phyloP scores from a whole-genome alignment of 2,797 vertebrate species.

The Geotrypetes seraphini region DNA sequence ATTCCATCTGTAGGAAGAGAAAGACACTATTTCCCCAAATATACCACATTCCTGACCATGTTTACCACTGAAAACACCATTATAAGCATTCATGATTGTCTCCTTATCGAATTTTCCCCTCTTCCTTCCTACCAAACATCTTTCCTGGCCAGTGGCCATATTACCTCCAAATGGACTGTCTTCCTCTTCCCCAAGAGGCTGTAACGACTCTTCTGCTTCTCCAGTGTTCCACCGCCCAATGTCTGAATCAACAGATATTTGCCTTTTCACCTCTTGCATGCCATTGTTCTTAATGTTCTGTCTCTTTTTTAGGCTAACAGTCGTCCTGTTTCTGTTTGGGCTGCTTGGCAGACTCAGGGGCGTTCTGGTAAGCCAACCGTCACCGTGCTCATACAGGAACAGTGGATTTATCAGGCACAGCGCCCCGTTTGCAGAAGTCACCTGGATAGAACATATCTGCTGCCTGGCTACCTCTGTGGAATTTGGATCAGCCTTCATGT shows the following conservation, averaged over 20 bases:
- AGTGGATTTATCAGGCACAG: slow-evolving; percentile 73
- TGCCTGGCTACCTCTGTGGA: background rate
- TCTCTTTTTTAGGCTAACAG: background rate
- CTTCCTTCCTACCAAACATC: no score
- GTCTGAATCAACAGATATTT: no score
- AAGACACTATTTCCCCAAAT: no score
- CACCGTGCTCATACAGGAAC: slow-evolving; percentile 64
- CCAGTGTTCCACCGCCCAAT: background rate
- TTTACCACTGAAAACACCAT: no score
- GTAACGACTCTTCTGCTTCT: background rate
- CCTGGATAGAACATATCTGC: slow-evolving; percentile 12
- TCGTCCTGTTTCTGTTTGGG: background rate
- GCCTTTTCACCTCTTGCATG: no score
- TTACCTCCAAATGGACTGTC: background rate
- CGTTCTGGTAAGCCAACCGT: slow-evolving; percentile 50
- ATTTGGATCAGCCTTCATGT: background rate
- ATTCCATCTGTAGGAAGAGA: no score
- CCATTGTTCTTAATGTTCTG: background rate
- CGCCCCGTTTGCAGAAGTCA: slow-evolving; percentile 50
- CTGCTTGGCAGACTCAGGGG: background rate
- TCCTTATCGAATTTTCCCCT: no score
- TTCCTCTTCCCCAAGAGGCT: fast-evolving
- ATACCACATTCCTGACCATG: no score
- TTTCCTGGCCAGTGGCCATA: no score
- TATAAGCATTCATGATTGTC: no score